Percentiles rank a stretch among this genome's conserved stretches.
phyloP scores from a whole-genome alignment of 2,888 invertebrate genomes.

The Apodemia hepburni region DNA sequence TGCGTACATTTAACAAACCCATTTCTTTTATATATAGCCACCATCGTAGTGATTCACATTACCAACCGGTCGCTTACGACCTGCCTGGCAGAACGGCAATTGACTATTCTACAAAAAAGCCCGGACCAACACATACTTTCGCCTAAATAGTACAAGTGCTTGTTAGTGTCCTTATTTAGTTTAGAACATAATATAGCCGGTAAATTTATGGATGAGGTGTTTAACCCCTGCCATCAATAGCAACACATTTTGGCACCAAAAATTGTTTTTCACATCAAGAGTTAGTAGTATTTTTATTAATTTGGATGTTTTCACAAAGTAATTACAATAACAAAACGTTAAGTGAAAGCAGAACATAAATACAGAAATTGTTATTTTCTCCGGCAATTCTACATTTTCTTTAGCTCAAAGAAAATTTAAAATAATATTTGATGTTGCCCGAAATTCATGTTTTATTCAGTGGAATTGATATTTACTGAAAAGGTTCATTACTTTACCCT shows the following conservation, averaged over 20 bases:
- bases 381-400: not conserved
- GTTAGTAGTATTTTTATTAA: not conserved
- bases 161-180: too few species aligned
- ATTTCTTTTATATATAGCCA: not conserved
- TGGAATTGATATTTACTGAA: not conserved
- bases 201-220: too few species aligned
- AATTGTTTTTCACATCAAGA: too few species aligned
- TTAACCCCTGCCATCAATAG: too few species aligned
- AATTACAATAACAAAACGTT: not conserved
- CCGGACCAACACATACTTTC: too few species aligned
- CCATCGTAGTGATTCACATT: too few species aligned
- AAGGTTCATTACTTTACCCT: not conserved
- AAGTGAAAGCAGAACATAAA: not conserved
- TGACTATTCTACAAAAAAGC: too few species aligned
- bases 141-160: too few species aligned
- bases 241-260: too few species aligned
- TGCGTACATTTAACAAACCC: not conserved
- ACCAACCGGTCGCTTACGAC: too few species aligned
- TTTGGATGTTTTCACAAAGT: not conserved
- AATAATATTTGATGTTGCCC: not conserved
- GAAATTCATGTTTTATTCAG: slow-evolving; percentile 1
- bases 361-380: not conserved
- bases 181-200: too few species aligned
- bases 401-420: not conserved
- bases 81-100: too few species aligned